These are phyloP conservation scores for Stramonita haemastoma DNA, from an alignment of 2,888 invertebrate species.

Conservation along the genomic window DNA sequence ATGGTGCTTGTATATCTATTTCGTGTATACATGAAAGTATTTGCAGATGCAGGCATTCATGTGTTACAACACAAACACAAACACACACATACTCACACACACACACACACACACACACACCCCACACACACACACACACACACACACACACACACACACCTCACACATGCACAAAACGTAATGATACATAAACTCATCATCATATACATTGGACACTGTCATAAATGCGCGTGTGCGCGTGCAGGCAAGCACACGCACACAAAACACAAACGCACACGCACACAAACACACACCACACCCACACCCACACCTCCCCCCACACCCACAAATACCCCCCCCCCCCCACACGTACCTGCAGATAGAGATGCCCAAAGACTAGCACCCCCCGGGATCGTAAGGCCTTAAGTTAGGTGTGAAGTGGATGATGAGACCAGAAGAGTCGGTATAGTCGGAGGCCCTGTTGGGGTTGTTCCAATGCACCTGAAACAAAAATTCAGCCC, in stretches of 20 bases:
- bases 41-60: neutral
- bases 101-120: neutral
- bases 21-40: no score
- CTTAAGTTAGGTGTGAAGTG: slow-evolving; percentile 48
- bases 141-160: no score
- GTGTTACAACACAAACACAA: no score
- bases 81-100: neutral
- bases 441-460: slow-evolving; percentile 33
- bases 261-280: neutral
- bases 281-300: neutral
- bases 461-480: slow-evolving; percentile 54
- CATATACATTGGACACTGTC: no score
- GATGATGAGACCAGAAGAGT: slow-evolving; percentile 50
- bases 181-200: no score
- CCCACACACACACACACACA: no score
- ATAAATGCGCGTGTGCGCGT: no score
- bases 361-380: slow-evolving; percentile 52
- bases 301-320: neutral
- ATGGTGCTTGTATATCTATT: no score
- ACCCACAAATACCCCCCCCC: neutral
- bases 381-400: slow-evolving; percentile 51
- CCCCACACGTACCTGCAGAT: slow-evolving; percentile 45
- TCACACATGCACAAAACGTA: no score
- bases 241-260: neutral
- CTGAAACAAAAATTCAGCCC: slow-evolving; percentile 44